phyloP scores from a whole-genome alignment of 2,888 invertebrate species.

The Ophion costatus region DNA sequence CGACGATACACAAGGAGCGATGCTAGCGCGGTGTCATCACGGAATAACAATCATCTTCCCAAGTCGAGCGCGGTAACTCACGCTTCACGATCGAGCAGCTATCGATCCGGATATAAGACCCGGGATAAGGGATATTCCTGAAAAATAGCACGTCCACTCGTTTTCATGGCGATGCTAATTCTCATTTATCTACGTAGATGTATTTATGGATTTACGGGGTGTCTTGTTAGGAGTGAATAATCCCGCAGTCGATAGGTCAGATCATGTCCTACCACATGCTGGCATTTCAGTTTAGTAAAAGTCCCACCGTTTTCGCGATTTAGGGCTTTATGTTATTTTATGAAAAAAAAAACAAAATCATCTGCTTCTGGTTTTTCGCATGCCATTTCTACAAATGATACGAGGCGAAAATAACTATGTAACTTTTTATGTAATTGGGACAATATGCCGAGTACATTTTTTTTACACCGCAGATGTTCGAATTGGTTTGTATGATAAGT shows the following conservation, averaged over 20 bases:
- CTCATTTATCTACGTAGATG: constrained; percentile 4
- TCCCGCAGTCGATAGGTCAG: too few relatives aligned
- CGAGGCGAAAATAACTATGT: too few relatives aligned
- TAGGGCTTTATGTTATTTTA: too few relatives aligned
- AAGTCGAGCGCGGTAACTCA: constrained; percentile 36
- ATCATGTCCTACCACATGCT: background rate
- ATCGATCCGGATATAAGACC: constrained; percentile 31
- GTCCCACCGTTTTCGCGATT: too few relatives aligned
- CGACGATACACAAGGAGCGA: constrained; percentile 51
- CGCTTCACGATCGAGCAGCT: constrained; percentile 12
- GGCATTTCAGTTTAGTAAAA: background rate
- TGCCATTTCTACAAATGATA: too few relatives aligned
- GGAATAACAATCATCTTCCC: constrained; percentile 56
- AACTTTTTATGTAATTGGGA: too few relatives aligned
- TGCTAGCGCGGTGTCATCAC: constrained; percentile 44
- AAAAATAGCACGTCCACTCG: constrained; percentile 30
- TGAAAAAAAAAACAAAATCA: too few relatives aligned
- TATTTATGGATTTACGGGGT: background rate
- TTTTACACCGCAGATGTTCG: too few relatives aligned
- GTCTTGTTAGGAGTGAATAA: too few relatives aligned
- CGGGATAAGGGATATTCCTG: background rate
- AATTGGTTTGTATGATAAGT: too few relatives aligned
- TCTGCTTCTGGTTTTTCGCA: too few relatives aligned
- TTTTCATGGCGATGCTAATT: constrained; percentile 43
- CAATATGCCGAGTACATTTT: too few relatives aligned